phyloP scores from a whole-genome alignment of 2,113 vertebrate species.

The Pseudois nayaur region DNA sequence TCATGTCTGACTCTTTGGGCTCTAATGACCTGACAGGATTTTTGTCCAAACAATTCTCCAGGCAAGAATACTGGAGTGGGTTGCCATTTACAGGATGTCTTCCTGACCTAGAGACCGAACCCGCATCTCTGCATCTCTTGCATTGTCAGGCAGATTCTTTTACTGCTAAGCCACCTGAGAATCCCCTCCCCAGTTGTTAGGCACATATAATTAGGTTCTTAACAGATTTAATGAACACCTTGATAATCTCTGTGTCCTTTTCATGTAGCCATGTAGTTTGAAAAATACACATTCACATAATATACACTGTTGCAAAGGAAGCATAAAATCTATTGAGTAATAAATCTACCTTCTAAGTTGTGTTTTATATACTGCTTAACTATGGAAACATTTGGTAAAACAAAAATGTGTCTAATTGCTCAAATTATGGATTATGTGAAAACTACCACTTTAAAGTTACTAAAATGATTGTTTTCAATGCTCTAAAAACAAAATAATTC shows the following conservation, averaged over 20 bases:
- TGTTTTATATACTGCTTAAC: background rate
- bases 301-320: background rate
- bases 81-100: background rate
- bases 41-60: background rate
- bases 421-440: constrained; percentile 11
- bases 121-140: background rate
- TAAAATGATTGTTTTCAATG: background rate
- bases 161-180: background rate
- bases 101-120: background rate
- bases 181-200: background rate
- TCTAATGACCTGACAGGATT: background rate
- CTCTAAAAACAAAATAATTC: background rate
- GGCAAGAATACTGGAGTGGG: background rate
- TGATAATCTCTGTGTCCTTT: background rate
- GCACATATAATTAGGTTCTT: background rate
- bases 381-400: background rate
- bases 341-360: background rate
- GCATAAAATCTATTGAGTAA: constrained; percentile 14
- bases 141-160: background rate
- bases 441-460: background rate
- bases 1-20: background rate
- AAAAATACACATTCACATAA: background rate
- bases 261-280: background rate
- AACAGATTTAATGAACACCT: background rate
- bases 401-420: background rate